Base-by-base conservation (phyloP, 2,888 invertebrate species). In the Spodoptera picta region DNA sequence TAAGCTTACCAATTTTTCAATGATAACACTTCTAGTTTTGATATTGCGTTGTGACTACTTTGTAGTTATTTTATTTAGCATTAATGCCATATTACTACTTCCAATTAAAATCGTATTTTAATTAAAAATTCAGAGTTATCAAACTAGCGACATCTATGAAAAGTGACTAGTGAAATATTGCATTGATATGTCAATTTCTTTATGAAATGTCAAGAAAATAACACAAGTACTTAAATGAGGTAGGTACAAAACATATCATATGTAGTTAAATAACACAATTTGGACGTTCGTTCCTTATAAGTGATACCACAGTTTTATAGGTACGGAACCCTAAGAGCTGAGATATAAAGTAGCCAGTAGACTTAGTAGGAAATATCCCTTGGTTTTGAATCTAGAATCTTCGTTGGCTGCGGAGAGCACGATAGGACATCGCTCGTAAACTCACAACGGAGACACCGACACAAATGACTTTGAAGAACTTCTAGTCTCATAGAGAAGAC, bases 401-500 rank as follows among this genome's bases (percentile, higher is more conserved):
- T 89, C 89, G 87, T 80, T 83, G 81, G 86, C 87, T 83, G 85
- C 86, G 80, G 84, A 87, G 90, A 87, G 88, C 86, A 87, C 86
- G 92, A 92, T 91, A 91, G 90, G 85, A 90, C 92, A 88, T 86
- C 86, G 90, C 87, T 92, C 92, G 92, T 93, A 93, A 93, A 93
- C 90, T 89, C 83, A 79, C 79, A 60, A 74, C 83, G 87, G 86
- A 85, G 90, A 90, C 90, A 88, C 88, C 87, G 84, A 87, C 90
- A 89, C 88, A 89, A 90, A 90, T 88, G 88, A 88, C 86, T 86
- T 68, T 45, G 69, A 65, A 69, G 80, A 71, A 80, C 81, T 83
- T 73, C 60, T 76, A 82, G 44, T 81, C 86, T 83, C 73, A 27
- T 73, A 87, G 86, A 86, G 56, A 47, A 12, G 69, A 49, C 77